A percentile compares a stretch with the other conserved stretches of the same genome.
These are phyloP conservation scores for Pristionchus arcanus DNA, from an alignment of 2,888 invertebrate genomes.

Conservation along the genomic window DNA sequence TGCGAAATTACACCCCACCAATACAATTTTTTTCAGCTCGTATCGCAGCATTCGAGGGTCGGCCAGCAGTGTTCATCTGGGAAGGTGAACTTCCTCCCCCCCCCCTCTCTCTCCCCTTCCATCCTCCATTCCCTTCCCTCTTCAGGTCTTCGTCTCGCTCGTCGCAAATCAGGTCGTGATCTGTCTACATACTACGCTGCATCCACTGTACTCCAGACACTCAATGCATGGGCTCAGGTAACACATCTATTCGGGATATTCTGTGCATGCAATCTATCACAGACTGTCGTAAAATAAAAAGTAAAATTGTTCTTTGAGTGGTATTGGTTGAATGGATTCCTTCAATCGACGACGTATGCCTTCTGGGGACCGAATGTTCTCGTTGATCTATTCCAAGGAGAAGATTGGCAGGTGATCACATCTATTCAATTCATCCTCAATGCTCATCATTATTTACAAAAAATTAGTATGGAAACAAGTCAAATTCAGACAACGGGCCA, in stretches of 20 bases:
- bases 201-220: conserved; percentile 69
- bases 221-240: conserved; percentile 72
- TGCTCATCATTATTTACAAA: neutral
- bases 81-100: conserved; percentile 66
- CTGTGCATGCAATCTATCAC: neutral
- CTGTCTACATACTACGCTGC: conserved; percentile 74
- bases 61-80: conserved; percentile 76
- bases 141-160: conserved; percentile 63
- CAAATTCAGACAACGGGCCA: conserved; percentile 72
- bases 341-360: conserved; percentile 73
- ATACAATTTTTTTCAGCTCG: conserved; percentile 59
- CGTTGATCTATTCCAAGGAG: conserved; percentile 71
- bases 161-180: conserved; percentile 67
- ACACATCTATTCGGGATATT: neutral
- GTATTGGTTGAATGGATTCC: conserved; percentile 72
- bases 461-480: neutral
- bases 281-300: neutral
- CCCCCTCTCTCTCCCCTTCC: neutral
- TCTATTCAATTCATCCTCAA: neutral
- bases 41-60: conserved; percentile 69
- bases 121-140: neutral
- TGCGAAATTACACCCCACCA: neutral
- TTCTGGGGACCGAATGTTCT: conserved; percentile 75
- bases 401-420: conserved; percentile 67
- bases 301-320: conserved; percentile 65